Conservation (phyloP, 2,888 invertebrate species). For the Oconnorella tubifera region DNA sequence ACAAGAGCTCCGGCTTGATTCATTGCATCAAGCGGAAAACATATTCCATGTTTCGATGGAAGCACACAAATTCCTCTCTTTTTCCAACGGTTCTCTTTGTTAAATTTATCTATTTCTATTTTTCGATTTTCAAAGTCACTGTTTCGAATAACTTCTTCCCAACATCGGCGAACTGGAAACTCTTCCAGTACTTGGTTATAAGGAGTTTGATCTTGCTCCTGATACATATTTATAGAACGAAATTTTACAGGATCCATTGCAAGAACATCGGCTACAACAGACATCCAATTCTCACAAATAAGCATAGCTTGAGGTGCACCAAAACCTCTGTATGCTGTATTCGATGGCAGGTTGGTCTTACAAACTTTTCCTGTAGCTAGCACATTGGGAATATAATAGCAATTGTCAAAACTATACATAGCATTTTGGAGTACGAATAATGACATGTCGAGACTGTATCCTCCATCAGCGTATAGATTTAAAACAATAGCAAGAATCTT, state of each 20-base stretch:
- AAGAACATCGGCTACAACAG: slow-evolving; percentile 59
- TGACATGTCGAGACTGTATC: slow-evolving; percentile 76
- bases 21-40: slow-evolving; percentile 70
- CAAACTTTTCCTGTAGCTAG: slow-evolving; percentile 68
- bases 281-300: slow-evolving; percentile 41
- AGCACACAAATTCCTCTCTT: slow-evolving; percentile 79
- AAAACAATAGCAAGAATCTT: slow-evolving; percentile 71
- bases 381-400: slow-evolving; percentile 73
- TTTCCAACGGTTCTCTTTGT: slow-evolving; percentile 71
- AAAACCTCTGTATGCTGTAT: slow-evolving; percentile 76
- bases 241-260: slow-evolving; percentile 48
- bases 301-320: slow-evolving; percentile 45
- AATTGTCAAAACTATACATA: slow-evolving; percentile 66
- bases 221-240: slow-evolving; percentile 71
- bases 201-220: slow-evolving; percentile 73
- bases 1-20: slow-evolving; percentile 78
- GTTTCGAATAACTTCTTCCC: slow-evolving; percentile 71
- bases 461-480: slow-evolving; percentile 76
- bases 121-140: slow-evolving; percentile 66
- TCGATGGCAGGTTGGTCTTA: slow-evolving; percentile 83
- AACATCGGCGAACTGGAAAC: slow-evolving; percentile 68
- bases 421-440: slow-evolving; percentile 69
- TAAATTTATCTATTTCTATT: slow-evolving; percentile 66
- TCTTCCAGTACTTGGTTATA: slow-evolving; percentile 71
- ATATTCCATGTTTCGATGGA: slow-evolving; percentile 80